A percentile compares a stretch with the other conserved stretches of the same genome.
These are phyloP conservation scores for Bagarius yarrelli DNA, from an alignment of 2,113 vertebrate species.

Conservation along the genomic window DNA sequence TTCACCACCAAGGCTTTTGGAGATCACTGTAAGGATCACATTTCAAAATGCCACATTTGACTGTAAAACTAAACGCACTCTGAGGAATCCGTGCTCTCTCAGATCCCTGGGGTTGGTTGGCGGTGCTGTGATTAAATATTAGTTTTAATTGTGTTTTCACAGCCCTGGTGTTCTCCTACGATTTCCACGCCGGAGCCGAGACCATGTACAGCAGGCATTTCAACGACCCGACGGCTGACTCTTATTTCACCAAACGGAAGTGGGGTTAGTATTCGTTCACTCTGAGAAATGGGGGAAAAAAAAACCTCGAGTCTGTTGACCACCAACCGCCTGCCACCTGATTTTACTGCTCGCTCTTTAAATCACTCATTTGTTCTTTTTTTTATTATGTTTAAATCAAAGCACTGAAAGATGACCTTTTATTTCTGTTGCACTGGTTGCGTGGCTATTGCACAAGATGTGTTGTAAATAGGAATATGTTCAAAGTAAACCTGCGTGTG, in stretches of 20 bases:
- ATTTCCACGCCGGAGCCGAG: conserved; percentile 97
- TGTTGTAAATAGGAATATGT: background rate
- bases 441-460: background rate
- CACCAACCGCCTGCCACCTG: background rate
- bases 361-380: background rate
- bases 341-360: background rate
- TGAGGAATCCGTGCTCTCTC: background rate
- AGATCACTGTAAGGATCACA: conserved; percentile 92
- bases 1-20: conserved; percentile 99
- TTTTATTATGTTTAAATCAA: background rate
- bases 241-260: conserved; percentile 96
- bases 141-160: background rate
- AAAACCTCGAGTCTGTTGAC: background rate
- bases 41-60: too few relatives aligned
- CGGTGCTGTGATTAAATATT: background rate
- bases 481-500: conserved; percentile 10
- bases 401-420: background rate
- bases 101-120: background rate
- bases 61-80: too few relatives aligned
- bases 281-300: background rate
- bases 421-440: background rate
- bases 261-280: conserved; percentile 82
- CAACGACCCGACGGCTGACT: conserved; percentile 93
- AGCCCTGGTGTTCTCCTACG: conserved; percentile 98
- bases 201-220: conserved; percentile 99